These are phyloP conservation scores for Pseudomugil tenellus DNA, from an alignment of 2,797 vertebrate genomes.

Conservation along the genomic window DNA sequence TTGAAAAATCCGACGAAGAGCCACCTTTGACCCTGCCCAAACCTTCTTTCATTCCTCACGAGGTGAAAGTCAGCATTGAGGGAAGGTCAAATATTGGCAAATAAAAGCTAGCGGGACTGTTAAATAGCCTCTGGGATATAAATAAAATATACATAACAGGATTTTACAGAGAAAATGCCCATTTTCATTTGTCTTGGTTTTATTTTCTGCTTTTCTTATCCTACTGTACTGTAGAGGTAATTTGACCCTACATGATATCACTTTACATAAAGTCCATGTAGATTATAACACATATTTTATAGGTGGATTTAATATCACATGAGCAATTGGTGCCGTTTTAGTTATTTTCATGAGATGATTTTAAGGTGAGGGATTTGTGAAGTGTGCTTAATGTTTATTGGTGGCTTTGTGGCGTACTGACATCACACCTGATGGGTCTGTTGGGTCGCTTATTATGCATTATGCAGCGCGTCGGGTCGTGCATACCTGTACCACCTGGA, in stretches of 20 bases:
- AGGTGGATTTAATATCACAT: constrained; percentile 87
- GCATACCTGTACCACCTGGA: no score
- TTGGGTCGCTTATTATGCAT: constrained; percentile 22
- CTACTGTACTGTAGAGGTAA: constrained; percentile 93
- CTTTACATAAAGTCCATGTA: constrained; percentile 91
- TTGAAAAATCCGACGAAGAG: constrained; percentile 94
- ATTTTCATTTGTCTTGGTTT: constrained; percentile 79
- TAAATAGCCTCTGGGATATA: constrained; percentile 48
- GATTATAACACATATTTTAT: constrained; percentile 87
- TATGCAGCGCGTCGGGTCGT: constrained; percentile 27
- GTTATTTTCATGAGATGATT: constrained; percentile 75
- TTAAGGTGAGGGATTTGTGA: constrained; percentile 71
- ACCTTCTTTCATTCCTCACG: constrained; percentile 96
- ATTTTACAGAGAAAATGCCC: constrained; percentile 68
- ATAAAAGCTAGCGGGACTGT: constrained; percentile 84
- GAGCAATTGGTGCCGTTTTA: constrained; percentile 85
- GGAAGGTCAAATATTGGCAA: constrained; percentile 98
- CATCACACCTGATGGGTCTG: constrained; percentile 44
- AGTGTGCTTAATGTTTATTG: constrained; percentile 49
- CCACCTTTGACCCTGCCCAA: constrained; percentile 94
- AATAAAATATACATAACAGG: constrained; percentile 39
- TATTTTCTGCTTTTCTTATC: constrained; percentile 79
- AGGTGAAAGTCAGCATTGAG: constrained; percentile 99
- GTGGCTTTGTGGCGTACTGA: constrained; percentile 59
- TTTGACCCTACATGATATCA: constrained; percentile 90